phyloP scores from a whole-genome alignment of 2,113 vertebrate genomes.

The Neotoma lepida region DNA sequence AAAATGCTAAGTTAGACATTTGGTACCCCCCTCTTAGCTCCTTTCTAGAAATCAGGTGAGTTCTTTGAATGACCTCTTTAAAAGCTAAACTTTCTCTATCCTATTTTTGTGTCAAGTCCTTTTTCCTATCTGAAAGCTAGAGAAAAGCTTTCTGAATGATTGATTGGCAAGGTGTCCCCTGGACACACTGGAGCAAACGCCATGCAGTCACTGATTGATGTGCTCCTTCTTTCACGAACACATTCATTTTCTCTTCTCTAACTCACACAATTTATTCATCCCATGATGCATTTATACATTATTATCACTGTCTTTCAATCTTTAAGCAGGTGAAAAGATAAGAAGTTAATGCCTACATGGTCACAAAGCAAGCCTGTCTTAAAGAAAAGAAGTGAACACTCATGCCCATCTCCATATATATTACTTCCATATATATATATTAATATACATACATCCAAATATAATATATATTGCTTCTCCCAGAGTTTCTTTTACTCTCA shows the following conservation, averaged over 20 bases:
- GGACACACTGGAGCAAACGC: slow-evolving; percentile 76
- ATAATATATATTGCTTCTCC: slow-evolving; percentile 11
- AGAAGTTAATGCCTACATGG: slow-evolving; percentile 67
- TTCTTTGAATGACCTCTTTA: slow-evolving; percentile 54
- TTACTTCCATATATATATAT: background rate
- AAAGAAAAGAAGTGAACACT: slow-evolving; percentile 49
- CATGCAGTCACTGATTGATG: slow-evolving; percentile 76
- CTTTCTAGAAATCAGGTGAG: background rate
- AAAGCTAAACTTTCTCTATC: slow-evolving; percentile 50
- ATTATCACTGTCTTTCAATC: slow-evolving; percentile 74
- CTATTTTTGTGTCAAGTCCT: slow-evolving; percentile 48
- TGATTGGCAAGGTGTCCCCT: slow-evolving; percentile 70
- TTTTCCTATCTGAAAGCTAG: slow-evolving; percentile 51
- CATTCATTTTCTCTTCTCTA: slow-evolving; percentile 78
- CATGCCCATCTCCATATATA: background rate
- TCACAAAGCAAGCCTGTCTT: slow-evolving; percentile 49
- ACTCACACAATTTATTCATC: slow-evolving; percentile 78
- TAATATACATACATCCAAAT: background rate
- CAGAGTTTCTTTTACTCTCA: slow-evolving; percentile 44
- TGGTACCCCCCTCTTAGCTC: background rate
- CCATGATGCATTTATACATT: slow-evolving; percentile 74
- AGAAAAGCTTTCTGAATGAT: slow-evolving; percentile 68
- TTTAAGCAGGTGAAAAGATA: slow-evolving; percentile 75
- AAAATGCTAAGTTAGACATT: slow-evolving; percentile 12
- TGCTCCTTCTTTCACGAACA: slow-evolving; percentile 71